These are phyloP conservation scores for Tangara arthus DNA, from an alignment of 2,797 vertebrate species.

Conservation along the genomic window DNA sequence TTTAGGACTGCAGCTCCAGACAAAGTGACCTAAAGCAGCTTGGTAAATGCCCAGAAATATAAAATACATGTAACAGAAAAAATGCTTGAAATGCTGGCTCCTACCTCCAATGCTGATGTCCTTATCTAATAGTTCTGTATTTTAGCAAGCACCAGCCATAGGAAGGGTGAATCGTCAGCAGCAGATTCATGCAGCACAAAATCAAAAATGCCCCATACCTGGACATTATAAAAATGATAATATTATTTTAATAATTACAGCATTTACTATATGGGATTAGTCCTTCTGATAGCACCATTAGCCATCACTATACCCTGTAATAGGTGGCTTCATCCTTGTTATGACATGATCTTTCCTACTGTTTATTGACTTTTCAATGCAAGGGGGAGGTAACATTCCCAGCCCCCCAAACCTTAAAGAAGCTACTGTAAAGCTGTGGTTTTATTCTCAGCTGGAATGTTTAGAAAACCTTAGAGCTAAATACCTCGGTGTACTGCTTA, in stretches of 20 bases:
- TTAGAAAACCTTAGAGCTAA: conserved; percentile 86
- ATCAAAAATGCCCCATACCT: conserved; percentile 64
- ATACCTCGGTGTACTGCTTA: conserved; percentile 84
- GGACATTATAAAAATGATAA: conserved; percentile 73
- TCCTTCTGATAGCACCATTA: conserved; percentile 76
- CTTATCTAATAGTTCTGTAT: conserved; percentile 57
- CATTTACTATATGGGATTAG: conserved; percentile 79
- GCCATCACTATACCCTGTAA: conserved; percentile 74
- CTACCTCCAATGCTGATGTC: neutral
- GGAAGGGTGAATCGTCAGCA: neutral
- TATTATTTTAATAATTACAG: conserved; percentile 78
- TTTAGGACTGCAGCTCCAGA: neutral
- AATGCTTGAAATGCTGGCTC: neutral
- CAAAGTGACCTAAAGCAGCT: conserved; percentile 27
- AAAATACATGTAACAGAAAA: conserved; percentile 15
- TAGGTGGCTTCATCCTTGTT: conserved; percentile 82
- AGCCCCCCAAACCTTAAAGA: conserved; percentile 80
- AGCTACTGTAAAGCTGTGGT: conserved; percentile 83
- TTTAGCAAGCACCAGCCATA: neutral
- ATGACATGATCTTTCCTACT: conserved; percentile 83
- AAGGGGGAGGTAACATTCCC: conserved; percentile 79
- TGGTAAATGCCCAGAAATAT: conserved; percentile 19
- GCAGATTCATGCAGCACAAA: neutral
- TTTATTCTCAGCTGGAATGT: conserved; percentile 87
- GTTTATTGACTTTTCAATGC: conserved; percentile 84